A percentile compares a stretch with the other conserved stretches of the same genome.
phyloP scores from a whole-genome alignment of 2,888 invertebrate species.

The Thera britannica region DNA sequence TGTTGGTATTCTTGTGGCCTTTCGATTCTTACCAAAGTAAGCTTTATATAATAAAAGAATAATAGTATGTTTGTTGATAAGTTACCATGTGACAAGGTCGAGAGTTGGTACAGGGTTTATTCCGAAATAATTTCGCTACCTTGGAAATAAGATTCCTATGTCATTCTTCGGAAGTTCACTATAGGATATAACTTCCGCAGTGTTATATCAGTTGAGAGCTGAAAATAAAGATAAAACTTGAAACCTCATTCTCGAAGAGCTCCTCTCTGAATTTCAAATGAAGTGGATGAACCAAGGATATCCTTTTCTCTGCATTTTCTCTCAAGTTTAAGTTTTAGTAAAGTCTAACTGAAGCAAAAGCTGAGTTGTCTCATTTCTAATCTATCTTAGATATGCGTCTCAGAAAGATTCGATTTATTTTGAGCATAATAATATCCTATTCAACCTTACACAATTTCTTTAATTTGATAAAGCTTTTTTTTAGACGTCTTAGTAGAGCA shows the following conservation, averaged over 20 bases:
- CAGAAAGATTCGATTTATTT: no score
- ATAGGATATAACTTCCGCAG: not conserved
- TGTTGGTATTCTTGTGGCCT: not conserved
- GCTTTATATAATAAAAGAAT: not conserved
- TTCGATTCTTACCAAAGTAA: not conserved
- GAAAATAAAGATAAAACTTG: slow-evolving; percentile 10
- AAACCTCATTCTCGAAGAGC: slow-evolving; percentile 13
- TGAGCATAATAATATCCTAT: not conserved
- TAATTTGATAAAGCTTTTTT: not conserved
- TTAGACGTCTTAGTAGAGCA: not conserved
- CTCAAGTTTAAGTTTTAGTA: not conserved
- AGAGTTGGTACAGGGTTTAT: not conserved
- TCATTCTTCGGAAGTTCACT: not conserved
- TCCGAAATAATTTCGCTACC: not conserved
- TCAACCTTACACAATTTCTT: not conserved
- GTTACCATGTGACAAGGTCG: not conserved
- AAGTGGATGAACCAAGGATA: slow-evolving; percentile 13
- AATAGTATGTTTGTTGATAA: not conserved
- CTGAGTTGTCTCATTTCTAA: not conserved
- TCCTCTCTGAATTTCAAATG: slow-evolving; percentile 26
- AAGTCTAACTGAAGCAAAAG: not conserved
- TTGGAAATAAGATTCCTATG: not conserved
- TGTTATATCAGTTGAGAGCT: slow-evolving; percentile 11
- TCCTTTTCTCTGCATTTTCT: slow-evolving; percentile 12
- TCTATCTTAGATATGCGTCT: no score